Evolutionary conservation across 2,888 invertebrate species (phyloP).

Genomic region (Stictocephala bisonia): DNA sequence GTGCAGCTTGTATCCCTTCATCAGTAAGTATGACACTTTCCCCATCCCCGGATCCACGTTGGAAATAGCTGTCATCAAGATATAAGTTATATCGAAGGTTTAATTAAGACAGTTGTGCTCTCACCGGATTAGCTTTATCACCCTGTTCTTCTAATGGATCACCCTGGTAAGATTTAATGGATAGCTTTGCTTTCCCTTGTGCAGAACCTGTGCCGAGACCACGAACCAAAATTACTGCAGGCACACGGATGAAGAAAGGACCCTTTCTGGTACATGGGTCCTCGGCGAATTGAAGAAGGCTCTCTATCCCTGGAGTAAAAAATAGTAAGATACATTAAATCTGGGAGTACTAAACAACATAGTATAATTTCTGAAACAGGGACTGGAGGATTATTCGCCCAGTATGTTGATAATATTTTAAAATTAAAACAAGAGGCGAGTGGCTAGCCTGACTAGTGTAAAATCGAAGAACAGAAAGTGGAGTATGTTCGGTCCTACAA

Average conservation of each 20-base stretch:
- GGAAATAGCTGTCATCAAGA: conserved; percentile 42
- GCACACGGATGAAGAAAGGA: conserved; percentile 58
- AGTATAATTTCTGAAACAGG: background rate
- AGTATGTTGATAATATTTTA: conserved; percentile 61
- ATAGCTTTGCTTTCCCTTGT: conserved; percentile 51
- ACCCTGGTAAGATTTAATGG: conserved; percentile 54
- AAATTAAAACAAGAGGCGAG: conserved; percentile 60
- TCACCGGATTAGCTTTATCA: conserved; percentile 55
- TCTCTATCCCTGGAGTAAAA: too few relatives aligned
- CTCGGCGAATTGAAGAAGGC: conserved; percentile 60
- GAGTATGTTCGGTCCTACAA: conserved; percentile 39
- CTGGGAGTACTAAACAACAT: background rate
- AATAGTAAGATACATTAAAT: background rate
- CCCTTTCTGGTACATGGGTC: conserved; percentile 60
- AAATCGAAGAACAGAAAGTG: conserved; percentile 45
- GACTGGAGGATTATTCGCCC: conserved; percentile 60
- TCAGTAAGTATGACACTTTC: conserved; percentile 59
- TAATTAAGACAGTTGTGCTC: background rate
- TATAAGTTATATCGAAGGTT: background rate
- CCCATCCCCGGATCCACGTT: conserved; percentile 59
- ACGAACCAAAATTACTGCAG: conserved; percentile 58
- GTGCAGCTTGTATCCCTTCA: conserved; percentile 59
- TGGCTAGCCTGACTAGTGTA: conserved; percentile 57
- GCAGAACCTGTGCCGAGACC: conserved; percentile 50
- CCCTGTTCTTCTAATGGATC: conserved; percentile 62